Evolutionary conservation across 2,113 vertebrate species (phyloP), one percentile per base, ranked within the genome.

Genomic region (Lynx canadensis): DNA sequence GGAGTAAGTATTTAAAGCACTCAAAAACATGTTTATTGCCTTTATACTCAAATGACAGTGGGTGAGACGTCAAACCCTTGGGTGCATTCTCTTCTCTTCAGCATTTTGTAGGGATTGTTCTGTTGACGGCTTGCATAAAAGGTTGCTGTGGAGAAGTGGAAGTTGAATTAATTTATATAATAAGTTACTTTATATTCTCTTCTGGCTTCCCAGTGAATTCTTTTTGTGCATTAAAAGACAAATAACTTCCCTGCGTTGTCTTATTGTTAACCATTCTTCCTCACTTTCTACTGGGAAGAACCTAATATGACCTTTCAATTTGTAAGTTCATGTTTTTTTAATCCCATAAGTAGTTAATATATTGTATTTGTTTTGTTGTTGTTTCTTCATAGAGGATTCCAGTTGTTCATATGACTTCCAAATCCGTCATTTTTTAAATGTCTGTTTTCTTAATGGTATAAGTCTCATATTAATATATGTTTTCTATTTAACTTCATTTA

Each of bases 181-280:
- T 25, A 65, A 50, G 25, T 48, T 86, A 19, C 14, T 94, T 45
- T 45, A 84, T 74, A 50, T 52, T 93, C 89, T 84, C 63, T 84
- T 80, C 82, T 73, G 36, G 5, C n/a, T 89, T 71, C 29, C 31
- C 69, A 84, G 27, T 91, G 81, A 90, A 89, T 96, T 94, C 16
- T 74, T 91, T 79, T 38, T 63, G 19, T 27, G 50, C 25, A 29
- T 84, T 82, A 74, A 88, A 91, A 84, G 52, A 73, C 4, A 48
- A 78, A 63, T 63, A 91, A 41, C 14, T 73, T 73, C 29, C 38
- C 63, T 92, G 14, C 11, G 33, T 19, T 52, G 29, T 15, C 45
- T 95, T 60, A 57, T 76, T 92, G 45, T 83, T 41, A 91, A 94
- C 5, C 3, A 45, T 66, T 76, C 86, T 68, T 80, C 45, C 10